phyloP scores from a whole-genome alignment of 2,113 vertebrate species.

The Spheniscus mendiculus region DNA sequence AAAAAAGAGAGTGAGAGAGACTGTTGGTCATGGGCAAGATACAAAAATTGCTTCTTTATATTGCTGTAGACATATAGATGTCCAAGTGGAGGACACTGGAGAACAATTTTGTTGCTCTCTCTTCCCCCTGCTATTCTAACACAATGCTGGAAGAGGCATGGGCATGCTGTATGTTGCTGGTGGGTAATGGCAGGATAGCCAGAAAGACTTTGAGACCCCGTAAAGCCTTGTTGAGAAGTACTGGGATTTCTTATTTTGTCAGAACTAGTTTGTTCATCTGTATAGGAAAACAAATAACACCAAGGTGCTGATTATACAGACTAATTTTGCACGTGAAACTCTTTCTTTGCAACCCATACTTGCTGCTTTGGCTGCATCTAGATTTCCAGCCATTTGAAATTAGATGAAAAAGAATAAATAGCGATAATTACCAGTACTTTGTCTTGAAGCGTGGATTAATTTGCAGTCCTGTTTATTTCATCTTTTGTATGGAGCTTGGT shows the following conservation, averaged over 20 bases:
- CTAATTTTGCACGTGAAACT: neutral
- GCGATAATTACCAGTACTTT: neutral
- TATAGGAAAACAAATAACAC: neutral
- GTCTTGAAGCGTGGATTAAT: neutral
- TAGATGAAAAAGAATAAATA: neutral
- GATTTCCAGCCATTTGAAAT: neutral
- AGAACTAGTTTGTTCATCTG: neutral
- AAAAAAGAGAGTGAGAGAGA: neutral
- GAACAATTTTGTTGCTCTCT: neutral
- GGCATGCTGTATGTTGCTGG: neutral
- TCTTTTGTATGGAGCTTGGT: neutral
- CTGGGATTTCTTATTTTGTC: neutral
- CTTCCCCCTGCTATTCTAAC: neutral
- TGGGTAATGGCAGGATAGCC: neutral
- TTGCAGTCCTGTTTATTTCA: neutral
- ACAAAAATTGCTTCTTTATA: neutral
- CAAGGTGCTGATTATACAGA: neutral
- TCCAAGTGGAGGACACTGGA: neutral
- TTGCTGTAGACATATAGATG: neutral
- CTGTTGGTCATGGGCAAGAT: neutral
- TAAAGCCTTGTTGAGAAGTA: neutral
- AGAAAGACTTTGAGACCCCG: neutral
- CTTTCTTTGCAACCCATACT: neutral
- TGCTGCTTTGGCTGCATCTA: neutral
- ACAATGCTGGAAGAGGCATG: neutral